These are phyloP conservation scores for Caenorhabditis plicata DNA, from an alignment of 2,888 invertebrate species.

Conservation along the genomic window DNA sequence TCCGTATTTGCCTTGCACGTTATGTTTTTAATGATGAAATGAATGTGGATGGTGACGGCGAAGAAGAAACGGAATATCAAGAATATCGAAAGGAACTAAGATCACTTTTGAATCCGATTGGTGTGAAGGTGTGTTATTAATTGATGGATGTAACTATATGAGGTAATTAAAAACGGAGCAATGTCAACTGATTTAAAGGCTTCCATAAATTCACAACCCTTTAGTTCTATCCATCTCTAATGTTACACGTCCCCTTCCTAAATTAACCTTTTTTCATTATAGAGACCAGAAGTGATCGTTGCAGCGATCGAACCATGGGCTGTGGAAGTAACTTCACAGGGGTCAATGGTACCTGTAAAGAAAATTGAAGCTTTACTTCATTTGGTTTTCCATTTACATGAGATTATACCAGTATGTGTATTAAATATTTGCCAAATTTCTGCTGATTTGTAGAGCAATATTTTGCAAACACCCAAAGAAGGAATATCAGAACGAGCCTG, in stretches of 20 bases:
- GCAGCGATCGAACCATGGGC: slow-evolving; percentile 37
- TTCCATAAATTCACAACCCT: no score
- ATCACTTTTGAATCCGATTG: slow-evolving; percentile 37
- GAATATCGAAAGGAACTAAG: slow-evolving; percentile 46
- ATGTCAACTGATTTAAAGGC: no score
- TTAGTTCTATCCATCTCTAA: no score
- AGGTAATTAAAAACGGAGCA: not conserved
- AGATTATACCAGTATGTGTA: slow-evolving; percentile 39
- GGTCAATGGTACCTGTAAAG: slow-evolving; percentile 21
- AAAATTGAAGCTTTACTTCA: slow-evolving; percentile 38
- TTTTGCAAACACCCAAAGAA: slow-evolving; percentile 34
- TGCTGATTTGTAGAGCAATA: slow-evolving; percentile 38
- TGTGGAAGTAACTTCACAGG: slow-evolving; percentile 17
- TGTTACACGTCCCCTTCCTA: not conserved
- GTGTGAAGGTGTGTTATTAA: slow-evolving; percentile 27
- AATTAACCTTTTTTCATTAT: slow-evolving; percentile 3
- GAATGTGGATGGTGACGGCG: slow-evolving; percentile 49
- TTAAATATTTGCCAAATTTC: no score
- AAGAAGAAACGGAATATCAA: slow-evolving; percentile 47
- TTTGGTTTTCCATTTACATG: slow-evolving; percentile 44
- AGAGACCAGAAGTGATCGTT: slow-evolving; percentile 39
- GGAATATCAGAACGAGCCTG: slow-evolving; percentile 36
- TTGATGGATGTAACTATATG: not conserved
- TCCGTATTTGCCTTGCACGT: slow-evolving; percentile 20
- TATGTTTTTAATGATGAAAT: slow-evolving; percentile 42